Evolutionary conservation across 2,888 invertebrate species (phyloP), one percentile per base, ranked within the genome.

Genomic region (Troglohyphantes excavatus): DNA sequence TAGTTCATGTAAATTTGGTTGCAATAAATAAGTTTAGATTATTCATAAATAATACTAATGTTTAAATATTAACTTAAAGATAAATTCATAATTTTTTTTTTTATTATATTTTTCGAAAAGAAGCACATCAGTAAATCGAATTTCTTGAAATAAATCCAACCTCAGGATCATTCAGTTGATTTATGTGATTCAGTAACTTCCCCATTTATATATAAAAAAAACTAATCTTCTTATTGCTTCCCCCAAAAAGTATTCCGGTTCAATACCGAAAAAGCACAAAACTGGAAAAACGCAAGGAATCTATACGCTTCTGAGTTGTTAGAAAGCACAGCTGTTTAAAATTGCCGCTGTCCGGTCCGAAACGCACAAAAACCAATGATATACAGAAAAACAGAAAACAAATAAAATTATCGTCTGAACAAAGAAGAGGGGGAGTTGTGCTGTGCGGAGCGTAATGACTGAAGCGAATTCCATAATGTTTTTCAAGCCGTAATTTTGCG

Each of bases 241-340:
- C 59, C 19, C 19, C 26, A 17, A 59, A 17, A 29, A 7, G 6
- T 21, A 29, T 23, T 29, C 59, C 17, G 11, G 53, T 19, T 13
- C 13, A 29, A 59, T n/a, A 19, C 5, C 13, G 17, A 33, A 61
- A 23, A 5, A 26, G 7, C 6, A 33, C 7, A 23, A 19, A 75
- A 75, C 23, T 27, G 19, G 11, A 5, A 27, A n/a, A 68, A 68
- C n/a, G 27, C 19, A 68, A 68, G 26, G 23, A 65, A 65, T 21
- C 9, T 61, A 61, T 33, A 46, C 46, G n/a, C n/a, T 23, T 19
- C 29, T 21, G n/a, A n/a, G n/a, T n/a, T 33, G 33, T 59, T 43
- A 65, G 39, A 65, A 67, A 78, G 65, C 43, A 43, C 78, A 78
- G 78, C 78, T 78, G 78, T 78, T 78, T 78, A 46, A 78, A 78